phyloP scores from a whole-genome alignment of 2,113 vertebrate genomes.

The Xerus inauris region DNA sequence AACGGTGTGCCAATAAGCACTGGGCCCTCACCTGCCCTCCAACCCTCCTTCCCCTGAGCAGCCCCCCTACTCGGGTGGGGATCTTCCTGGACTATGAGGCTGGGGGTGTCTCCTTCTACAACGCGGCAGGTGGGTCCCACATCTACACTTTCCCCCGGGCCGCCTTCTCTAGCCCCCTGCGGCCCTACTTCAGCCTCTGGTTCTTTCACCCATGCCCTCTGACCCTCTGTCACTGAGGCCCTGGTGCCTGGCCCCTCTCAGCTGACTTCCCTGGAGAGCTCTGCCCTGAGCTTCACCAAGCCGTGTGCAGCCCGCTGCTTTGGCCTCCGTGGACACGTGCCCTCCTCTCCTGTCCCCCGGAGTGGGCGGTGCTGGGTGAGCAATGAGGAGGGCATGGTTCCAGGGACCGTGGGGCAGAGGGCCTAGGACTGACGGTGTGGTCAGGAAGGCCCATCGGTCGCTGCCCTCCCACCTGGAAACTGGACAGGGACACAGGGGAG shows the following conservation, averaged over 20 bases:
- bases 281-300: too few species aligned
- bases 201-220: slow-evolving; percentile 2
- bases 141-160: neutral
- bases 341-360: too few species aligned
- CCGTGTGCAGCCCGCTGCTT: too few species aligned
- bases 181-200: slow-evolving; percentile 26
- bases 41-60: slow-evolving; percentile 11
- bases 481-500: neutral
- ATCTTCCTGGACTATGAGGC: slow-evolving; percentile 41
- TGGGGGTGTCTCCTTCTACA: slow-evolving; percentile 10
- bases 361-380: too few species aligned
- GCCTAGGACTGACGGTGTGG: neutral
- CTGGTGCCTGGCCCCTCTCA: neutral
- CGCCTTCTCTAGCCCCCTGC: neutral
- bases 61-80: accelerated
- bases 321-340: neutral
- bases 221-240: slow-evolving; percentile 7
- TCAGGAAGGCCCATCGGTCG: neutral
- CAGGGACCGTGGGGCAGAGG: neutral
- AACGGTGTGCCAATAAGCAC: neutral
- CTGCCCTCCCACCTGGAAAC: neutral
- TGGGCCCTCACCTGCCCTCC: slow-evolving; percentile 48
- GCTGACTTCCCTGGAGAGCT: neutral
- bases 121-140: neutral
- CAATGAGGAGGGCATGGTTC: too few species aligned